These are phyloP conservation scores for Orchesella cincta DNA, from an alignment of 1,140 invertebrate species.

Conservation along the genomic window DNA sequence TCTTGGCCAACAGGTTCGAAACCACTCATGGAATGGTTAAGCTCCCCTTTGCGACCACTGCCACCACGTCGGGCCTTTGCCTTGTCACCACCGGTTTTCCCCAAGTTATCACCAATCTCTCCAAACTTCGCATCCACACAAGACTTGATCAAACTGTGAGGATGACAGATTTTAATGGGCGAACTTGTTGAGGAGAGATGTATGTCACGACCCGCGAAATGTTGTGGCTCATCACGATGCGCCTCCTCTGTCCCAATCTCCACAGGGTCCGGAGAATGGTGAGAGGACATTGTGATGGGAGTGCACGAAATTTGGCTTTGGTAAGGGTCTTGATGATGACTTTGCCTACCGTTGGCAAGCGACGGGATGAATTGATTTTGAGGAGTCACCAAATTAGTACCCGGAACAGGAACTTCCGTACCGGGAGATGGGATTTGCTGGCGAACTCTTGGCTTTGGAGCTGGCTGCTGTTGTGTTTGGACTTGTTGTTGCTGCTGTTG, in stretches of 20 bases:
- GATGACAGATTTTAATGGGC: neutral
- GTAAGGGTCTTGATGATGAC: neutral
- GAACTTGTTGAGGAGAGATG: neutral
- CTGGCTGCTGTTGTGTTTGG: neutral
- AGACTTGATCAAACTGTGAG: neutral
- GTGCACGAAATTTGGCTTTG: neutral
- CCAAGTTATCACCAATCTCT: neutral
- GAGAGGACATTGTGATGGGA: neutral
- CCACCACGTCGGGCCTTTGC: neutral
- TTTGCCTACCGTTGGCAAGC: neutral
- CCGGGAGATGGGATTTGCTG: neutral
- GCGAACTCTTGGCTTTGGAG: neutral
- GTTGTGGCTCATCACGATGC: neutral
- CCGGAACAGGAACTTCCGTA: neutral
- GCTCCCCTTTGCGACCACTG: neutral
- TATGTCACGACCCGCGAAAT: neutral
- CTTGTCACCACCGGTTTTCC: no score
- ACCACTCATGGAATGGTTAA: neutral
- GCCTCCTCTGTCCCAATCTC: slow-evolving; percentile 1
- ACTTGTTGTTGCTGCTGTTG: slow-evolving; percentile 4
- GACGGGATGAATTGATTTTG: neutral
- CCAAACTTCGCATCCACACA: neutral
- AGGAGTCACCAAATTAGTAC: neutral
- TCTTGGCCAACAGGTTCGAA: neutral
- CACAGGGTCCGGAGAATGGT: neutral